Evolutionary conservation across 2,113 vertebrate species (phyloP).

Genomic region (Pungitius pungitius): DNA sequence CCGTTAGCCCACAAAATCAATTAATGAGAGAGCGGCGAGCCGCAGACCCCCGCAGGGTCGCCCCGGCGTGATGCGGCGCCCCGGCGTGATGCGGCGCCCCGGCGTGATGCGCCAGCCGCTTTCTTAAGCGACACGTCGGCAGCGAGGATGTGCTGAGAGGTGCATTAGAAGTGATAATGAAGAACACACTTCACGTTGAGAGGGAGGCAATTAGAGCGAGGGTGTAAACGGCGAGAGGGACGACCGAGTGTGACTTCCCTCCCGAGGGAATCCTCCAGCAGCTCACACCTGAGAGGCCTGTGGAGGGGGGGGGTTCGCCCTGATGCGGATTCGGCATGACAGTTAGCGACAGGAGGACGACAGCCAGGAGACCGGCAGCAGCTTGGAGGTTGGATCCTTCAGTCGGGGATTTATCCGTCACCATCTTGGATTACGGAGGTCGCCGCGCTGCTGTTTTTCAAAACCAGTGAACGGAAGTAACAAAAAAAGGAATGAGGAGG

Average conservation of each 20-base stretch:
- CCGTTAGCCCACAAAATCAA: constrained; percentile 33
- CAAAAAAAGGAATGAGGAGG: too few species aligned
- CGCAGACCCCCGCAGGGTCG: constrained; percentile 45
- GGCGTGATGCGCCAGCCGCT: too few species aligned
- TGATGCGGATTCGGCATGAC: constrained; percentile 60
- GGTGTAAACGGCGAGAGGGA: constrained; percentile 72
- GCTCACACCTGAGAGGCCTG: constrained; percentile 73
- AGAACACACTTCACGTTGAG: constrained; percentile 74
- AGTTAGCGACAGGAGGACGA: constrained; percentile 47
- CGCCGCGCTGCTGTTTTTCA: neutral
- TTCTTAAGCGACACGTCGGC: constrained; percentile 74
- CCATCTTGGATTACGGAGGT: neutral
- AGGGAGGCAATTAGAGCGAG: constrained; percentile 72
- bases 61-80: constrained; percentile 27
- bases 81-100: constrained; percentile 4
- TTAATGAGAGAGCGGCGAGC: constrained; percentile 24
- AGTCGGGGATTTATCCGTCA: neutral
- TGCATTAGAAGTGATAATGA: constrained; percentile 82
- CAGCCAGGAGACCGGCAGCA: constrained; percentile 14
- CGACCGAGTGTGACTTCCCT: constrained; percentile 65
- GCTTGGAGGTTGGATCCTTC: neutral
- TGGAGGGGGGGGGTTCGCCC: constrained; percentile 23
- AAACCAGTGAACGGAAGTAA: neutral
- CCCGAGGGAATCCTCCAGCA: constrained; percentile 63
- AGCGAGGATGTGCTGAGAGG: constrained; percentile 75